Conservation (phyloP, 30 jellyfish, hydroid and myxozoan genomes). For the Mastigias papua region DNA sequence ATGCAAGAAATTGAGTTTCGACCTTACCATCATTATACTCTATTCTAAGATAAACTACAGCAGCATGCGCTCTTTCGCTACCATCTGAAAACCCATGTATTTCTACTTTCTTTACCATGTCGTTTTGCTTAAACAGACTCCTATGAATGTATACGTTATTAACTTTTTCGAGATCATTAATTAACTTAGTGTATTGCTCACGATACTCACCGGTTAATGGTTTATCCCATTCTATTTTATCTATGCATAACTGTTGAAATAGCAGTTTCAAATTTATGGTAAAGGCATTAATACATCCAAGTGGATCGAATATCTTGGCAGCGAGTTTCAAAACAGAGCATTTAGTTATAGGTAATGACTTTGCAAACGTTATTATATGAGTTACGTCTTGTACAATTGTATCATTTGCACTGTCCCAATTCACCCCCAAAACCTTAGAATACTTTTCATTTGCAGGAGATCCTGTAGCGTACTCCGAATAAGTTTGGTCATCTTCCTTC, state of each 20-base stretch:
- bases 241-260: slow-evolving; percentile 65
- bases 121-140: slow-evolving; percentile 32
- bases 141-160: slow-evolving; percentile 4
- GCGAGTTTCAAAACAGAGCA: slow-evolving; percentile 48
- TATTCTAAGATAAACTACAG: slow-evolving; percentile 79
- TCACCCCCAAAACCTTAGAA: slow-evolving; percentile 36
- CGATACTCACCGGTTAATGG: not conserved
- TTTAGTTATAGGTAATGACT: slow-evolving; percentile 36
- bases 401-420: slow-evolving; percentile 64
- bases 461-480: not conserved
- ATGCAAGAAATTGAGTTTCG: slow-evolving; percentile 39
- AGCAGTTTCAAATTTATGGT: slow-evolving; percentile 27
- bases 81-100: slow-evolving; percentile 81
- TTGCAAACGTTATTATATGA: slow-evolving; percentile 31
- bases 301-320: slow-evolving; percentile 77
- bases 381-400: slow-evolving; percentile 29
- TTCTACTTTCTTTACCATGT: slow-evolving; percentile 17
- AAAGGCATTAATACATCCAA: slow-evolving; percentile 50
- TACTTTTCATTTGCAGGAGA: not conserved
- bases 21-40: slow-evolving; percentile 62
- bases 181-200: not conserved
- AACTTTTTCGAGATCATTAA: not conserved
- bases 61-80: slow-evolving; percentile 57
- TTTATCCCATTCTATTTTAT: slow-evolving; percentile 67
- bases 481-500: slow-evolving; percentile 63